Conservation (phyloP, 1,140 invertebrate genomes). For the Drosophila dunni region DNA sequence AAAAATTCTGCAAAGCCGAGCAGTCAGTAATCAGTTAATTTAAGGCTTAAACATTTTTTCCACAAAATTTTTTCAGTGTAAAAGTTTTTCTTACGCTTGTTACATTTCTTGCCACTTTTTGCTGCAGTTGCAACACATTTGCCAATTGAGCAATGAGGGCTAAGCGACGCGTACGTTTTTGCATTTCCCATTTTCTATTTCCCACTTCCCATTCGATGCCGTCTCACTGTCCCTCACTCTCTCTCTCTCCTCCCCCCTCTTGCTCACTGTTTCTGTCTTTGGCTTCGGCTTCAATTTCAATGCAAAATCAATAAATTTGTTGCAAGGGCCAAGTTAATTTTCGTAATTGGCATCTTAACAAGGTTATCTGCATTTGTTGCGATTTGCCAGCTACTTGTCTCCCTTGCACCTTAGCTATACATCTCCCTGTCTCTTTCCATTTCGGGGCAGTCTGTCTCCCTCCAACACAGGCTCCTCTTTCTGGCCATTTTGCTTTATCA, state of each 20-base stretch:
- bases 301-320: constrained; percentile 77
- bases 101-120: constrained; percentile 54
- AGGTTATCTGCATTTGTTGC: constrained; percentile 78
- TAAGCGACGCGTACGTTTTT: constrained; percentile 22
- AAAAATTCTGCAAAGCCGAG: no score
- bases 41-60: no score
- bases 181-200: constrained; percentile 24
- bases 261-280: not conserved
- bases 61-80: constrained; percentile 28
- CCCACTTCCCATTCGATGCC: constrained; percentile 11
- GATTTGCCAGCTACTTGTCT: constrained; percentile 59
- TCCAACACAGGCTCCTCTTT: not conserved
- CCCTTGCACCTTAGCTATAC: constrained; percentile 10
- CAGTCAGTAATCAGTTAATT: no score
- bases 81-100: constrained; percentile 67
- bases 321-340: constrained; percentile 75
- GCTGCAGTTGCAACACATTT: constrained; percentile 54
- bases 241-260: not conserved
- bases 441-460: not conserved
- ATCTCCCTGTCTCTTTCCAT: not conserved
- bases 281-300: constrained; percentile 52
- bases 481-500: constrained; percentile 53
- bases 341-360: constrained; percentile 82
- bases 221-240: not conserved
- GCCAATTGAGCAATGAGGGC: constrained; percentile 70